Base-by-base conservation (phyloP, 2,888 invertebrate species). In the Leptopilina drosophilae region DNA sequence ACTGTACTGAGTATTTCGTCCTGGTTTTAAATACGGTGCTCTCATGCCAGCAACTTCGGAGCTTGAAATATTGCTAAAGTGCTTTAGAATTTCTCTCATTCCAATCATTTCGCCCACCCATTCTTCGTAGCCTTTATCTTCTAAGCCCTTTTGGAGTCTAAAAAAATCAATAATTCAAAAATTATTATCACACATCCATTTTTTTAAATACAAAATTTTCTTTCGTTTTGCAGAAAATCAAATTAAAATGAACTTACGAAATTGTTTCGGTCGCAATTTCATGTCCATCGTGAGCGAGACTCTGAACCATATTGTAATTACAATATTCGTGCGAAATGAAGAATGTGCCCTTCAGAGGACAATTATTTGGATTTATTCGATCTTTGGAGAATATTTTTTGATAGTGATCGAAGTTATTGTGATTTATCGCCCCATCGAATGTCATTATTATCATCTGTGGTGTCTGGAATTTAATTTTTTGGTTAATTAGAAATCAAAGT, bases 41-140 rank as follows among this genome's bases (percentile, higher is more conserved):
- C 98, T 93, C 93, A 97, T 95, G 76, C 98, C 98, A 53, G 97
- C 96, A 62, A 98, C 94, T 89, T 97, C 97, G 77, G 94, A 94
- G 76, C 95, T 94, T 14, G 96, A 95, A 81, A 98, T 94, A 91
- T 97, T 97, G 11, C 97, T 94, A 90, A 97, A 97, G 88, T 95
- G 94, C 82, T 94, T 94, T 40, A 98, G 93, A 87, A 98, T 97
- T 91, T 97, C 97, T 82, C 97, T 94, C 97, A 98, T 97, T 76
- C 97, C 97, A 87, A 98, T 96, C 97, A 97, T 97, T 92, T 98
- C 98, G 33, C 97, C 97, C 0, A 96, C 96, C 98, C 98, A 98
- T 91, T 97, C 97, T 92, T 98, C 97, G 91, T 97, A 96, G 78
- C 96, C 96, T 91, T 97, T 96, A 92, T 97, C 96, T 92, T 98